These are phyloP conservation scores for Cotesia typhae DNA, from an alignment of 1,140 invertebrate species.

Conservation along the genomic window DNA sequence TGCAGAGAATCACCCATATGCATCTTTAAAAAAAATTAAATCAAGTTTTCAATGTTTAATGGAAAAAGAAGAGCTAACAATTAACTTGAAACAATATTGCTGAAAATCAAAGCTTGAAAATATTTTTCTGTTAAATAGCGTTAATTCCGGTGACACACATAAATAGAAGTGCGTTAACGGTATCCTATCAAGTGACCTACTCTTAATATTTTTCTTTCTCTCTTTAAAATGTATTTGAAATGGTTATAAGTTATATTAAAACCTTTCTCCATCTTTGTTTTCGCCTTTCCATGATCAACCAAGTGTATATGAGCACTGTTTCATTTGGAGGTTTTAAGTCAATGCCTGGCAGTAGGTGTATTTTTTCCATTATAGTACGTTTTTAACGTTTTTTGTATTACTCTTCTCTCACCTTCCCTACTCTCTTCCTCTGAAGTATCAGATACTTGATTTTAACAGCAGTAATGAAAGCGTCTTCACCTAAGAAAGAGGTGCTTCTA, in stretches of 20 bases:
- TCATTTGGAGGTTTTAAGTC: constrained; percentile 24
- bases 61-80: too few relatives aligned
- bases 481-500: constrained; percentile 46
- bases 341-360: not conserved
- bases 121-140: constrained; percentile 29
- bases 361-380: constrained; percentile 22
- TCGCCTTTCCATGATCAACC: constrained; percentile 25
- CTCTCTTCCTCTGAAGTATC: constrained; percentile 32
- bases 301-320: constrained; percentile 28
- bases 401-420: constrained; percentile 46
- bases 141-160: constrained; percentile 57
- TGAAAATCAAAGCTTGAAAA: not conserved
- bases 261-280: constrained; percentile 27
- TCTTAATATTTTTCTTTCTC: constrained; percentile 37
- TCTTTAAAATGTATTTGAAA: constrained; percentile 2
- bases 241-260: constrained; percentile 8
- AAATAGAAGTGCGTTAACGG: constrained; percentile 54
- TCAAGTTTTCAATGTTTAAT: too few relatives aligned
- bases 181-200: constrained; percentile 52
- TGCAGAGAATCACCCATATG: too few relatives aligned
- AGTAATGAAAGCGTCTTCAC: constrained; percentile 56
- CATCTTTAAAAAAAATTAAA: too few relatives aligned
- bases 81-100: too few relatives aligned
- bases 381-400: constrained; percentile 22
- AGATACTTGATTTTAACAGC: constrained; percentile 45